Evolutionary conservation across 2,113 vertebrate genomes (phyloP).

Genomic region (Argyrosomus japonicus): DNA sequence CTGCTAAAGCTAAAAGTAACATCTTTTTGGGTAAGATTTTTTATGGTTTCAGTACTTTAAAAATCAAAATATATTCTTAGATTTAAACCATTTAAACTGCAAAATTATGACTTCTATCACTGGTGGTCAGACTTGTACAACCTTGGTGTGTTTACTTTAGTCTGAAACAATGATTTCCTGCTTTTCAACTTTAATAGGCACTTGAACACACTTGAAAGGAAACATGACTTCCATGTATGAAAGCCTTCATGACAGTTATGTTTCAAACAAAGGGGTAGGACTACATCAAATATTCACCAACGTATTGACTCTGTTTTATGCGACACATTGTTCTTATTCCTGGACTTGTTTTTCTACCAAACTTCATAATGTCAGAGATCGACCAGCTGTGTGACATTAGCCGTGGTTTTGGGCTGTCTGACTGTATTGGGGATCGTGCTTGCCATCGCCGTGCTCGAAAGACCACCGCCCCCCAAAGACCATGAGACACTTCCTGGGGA

Average conservation of each 20-base stretch:
- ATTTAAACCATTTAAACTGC: neutral
- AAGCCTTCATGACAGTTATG: conserved; percentile 68
- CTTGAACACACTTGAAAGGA: neutral
- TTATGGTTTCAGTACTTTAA: conserved; percentile 3
- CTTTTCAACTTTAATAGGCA: conserved; percentile 23
- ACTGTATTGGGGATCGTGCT: conserved; percentile 74
- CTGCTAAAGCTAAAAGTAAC: neutral
- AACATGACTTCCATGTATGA: conserved; percentile 65
- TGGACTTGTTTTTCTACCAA: neutral
- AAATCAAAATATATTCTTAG: neutral
- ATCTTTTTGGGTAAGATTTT: conserved; percentile 45
- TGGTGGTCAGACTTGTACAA: neutral
- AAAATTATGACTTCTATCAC: neutral
- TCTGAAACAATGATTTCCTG: neutral
- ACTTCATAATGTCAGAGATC: conserved; percentile 46
- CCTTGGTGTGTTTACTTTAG: no score
- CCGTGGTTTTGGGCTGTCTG: conserved; percentile 66
- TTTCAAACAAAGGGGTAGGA: conserved; percentile 73
- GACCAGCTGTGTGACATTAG: conserved; percentile 52
- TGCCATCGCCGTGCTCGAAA: conserved; percentile 74
- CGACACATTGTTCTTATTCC: neutral
- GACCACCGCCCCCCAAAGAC: conserved; percentile 25
- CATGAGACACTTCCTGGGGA: conserved; percentile 13
- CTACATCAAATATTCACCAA: neutral
- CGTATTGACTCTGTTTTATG: neutral